Base-by-base conservation (phyloP, 2,797 vertebrate species). In the Gymnodraco acuticeps region DNA sequence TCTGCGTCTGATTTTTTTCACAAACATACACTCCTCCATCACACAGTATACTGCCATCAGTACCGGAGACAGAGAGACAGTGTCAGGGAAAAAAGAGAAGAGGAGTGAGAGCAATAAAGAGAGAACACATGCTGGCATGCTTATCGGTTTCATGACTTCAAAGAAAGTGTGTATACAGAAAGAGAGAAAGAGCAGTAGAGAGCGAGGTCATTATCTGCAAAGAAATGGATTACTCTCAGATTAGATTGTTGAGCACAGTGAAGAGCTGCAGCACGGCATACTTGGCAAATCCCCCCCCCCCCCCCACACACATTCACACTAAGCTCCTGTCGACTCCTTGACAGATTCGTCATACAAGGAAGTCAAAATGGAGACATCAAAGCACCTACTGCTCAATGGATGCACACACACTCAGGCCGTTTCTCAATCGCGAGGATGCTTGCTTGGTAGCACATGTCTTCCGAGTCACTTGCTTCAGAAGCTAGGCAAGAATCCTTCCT, bases 181-280 rank as follows among this genome's bases (percentile, higher is more conserved):
- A 73, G 71, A 77, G 72, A 65, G 73, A 58, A 67, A 62, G 72
- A 71, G 81, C 70, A 73, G 72, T 75, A 84, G 77, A 85, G 90
- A 77, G 89, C 66, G 77, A 82, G 91, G 89, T 93, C 91, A 93
- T 94, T 94, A 94, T 92, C 88, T 91, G 85, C 63, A 81, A 38
- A 93, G 91, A 93, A 93, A 94, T 94, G 90, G 94, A 96, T 96
- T 93, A 93, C 93, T 87, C 87, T 91, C 81, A 93, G 94, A 95
- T 95, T 93, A 94, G 92, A 93, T 89, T 90, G 88, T 84, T 87
- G 90, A 89, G 90, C 81, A 75, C 88, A 79, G 88, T 75, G 85
- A 85, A 87, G 91, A 79, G 77, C 81, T 75, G 70, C 54, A 74
- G 82, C 87, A 60, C 55, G 50, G 77, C 70, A 78, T 63, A 80